Percentiles rank a stretch among this genome's conserved stretches.
These are phyloP conservation scores for Unio pictorum DNA, from an alignment of 2,888 invertebrate genomes.

Conservation along the genomic window DNA sequence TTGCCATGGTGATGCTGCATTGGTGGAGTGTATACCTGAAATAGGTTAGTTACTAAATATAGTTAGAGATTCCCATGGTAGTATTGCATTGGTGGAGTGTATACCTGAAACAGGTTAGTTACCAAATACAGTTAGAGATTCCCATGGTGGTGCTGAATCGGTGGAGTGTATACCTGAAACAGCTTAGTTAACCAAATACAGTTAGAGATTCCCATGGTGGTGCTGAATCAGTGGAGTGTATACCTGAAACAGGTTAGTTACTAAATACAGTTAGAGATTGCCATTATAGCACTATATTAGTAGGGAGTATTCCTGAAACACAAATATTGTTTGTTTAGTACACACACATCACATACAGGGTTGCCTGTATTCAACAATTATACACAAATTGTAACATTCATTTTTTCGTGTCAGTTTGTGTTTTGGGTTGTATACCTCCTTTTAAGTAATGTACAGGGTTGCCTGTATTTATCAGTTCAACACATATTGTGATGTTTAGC, in stretches of 20 bases:
- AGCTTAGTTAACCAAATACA: conserved; percentile 68
- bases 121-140: conserved; percentile 66
- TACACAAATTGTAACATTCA: too few species aligned
- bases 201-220: conserved; percentile 59
- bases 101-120: conserved; percentile 48
- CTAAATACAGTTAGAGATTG: conserved; percentile 63
- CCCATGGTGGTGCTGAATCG: conserved; percentile 64
- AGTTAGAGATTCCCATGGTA: conserved; percentile 59
- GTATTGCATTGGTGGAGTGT: conserved; percentile 72
- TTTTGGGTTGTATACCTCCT: too few species aligned
- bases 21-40: conserved; percentile 71
- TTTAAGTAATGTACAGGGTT: too few species aligned
- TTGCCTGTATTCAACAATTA: too few species aligned
- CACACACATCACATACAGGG: too few species aligned
- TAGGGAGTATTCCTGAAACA: too few species aligned
- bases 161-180: too few species aligned
- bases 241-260: conserved; percentile 48
- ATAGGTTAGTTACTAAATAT: conserved; percentile 43
- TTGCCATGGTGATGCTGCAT: conserved; percentile 58
- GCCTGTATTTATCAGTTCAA: too few species aligned
- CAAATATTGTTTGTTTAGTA: too few species aligned
- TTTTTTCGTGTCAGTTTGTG: too few species aligned
- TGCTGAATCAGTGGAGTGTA: conserved; percentile 72
- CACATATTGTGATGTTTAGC: too few species aligned
- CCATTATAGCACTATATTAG: conserved; percentile 45